Base-by-base conservation (phyloP, 2,113 vertebrate genomes). In the Notothenia coriiceps region DNA sequence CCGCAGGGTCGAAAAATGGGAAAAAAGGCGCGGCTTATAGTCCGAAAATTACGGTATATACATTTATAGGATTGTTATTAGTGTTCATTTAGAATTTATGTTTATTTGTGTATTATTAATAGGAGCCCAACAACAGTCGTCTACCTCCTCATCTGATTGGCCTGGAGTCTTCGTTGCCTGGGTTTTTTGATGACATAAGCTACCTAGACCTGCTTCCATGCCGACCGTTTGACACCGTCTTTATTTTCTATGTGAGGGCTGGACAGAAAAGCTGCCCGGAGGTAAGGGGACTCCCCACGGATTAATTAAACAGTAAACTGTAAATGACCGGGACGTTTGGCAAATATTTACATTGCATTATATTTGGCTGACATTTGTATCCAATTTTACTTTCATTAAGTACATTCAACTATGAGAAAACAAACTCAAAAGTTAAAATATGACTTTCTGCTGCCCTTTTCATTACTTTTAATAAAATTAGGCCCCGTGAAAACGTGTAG, bases 141-240 rank as follows among this genome's bases (percentile, higher is more conserved):
- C 96, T 98, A 95, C 97, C 98, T 96, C 98, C 98, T 93, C 97
- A 98, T 90, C 95, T 99, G 80, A 97, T 99, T 93, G 97, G 96
- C 89, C 96, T 99, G 91, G 98, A 99, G 89, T 96, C 97, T 12
- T 94, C 95, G 29, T 90, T 97, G 75, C 95, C 97, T 35, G 98
- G 98, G 0, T 99, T 99, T 94, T 97, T 97, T 92, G 97, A 99
- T 88, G 98, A 99, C 89, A 94, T 99, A 75, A 97, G 96, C 85
- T 98, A 97, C 93, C 87, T 99, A 91, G 98, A 99, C 94, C 94
- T 98, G 67, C 94, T 98, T 59, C 97, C 98, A 0, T 97, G 97
- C 93, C 96, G 98, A 85, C 98, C 98, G 29, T 99, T 98, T 84
- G 98, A 99, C 93, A 98, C 98, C 0, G 98, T 98, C 91, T 99